Conservation (phyloP, 2,888 invertebrate species). For the Meiosimyza platycephala region DNA sequence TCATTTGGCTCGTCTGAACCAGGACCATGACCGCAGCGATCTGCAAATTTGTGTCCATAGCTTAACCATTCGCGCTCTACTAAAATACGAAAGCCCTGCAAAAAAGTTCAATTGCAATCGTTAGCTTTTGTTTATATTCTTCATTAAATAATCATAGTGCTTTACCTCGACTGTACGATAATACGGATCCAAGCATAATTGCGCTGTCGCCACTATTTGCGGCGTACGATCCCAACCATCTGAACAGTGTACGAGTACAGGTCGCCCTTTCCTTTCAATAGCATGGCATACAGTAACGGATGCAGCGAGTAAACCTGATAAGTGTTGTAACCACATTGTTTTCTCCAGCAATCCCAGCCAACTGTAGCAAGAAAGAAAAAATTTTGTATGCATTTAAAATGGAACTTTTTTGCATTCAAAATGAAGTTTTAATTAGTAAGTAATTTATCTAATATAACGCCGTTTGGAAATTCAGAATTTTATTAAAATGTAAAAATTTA, state of each 20-base stretch:
- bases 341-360: constrained; percentile 91
- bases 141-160: neutral
- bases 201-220: constrained; percentile 93
- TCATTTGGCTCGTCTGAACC: constrained; percentile 92
- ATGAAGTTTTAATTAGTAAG: too few relatives aligned
- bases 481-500: too few relatives aligned
- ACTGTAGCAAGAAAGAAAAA: constrained; percentile 68
- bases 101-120: neutral
- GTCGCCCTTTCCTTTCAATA: constrained; percentile 83
- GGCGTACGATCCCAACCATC: constrained; percentile 99
- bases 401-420: too few relatives aligned
- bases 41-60: constrained; percentile 98
- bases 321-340: constrained; percentile 91
- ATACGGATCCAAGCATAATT: constrained; percentile 92
- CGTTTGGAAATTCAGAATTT: too few relatives aligned
- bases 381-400: too few relatives aligned
- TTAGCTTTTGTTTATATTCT: constrained; percentile 1
- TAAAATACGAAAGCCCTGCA: constrained; percentile 90
- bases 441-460: too few relatives aligned
- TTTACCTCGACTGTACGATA: constrained; percentile 90
- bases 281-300: constrained; percentile 84
- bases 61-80: constrained; percentile 97
- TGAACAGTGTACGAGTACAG: constrained; percentile 96
- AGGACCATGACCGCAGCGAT: constrained; percentile 88
- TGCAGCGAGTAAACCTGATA: constrained; percentile 85